Percentiles rank a stretch among this genome's conserved stretches.
Conservation (phyloP, 2,113 vertebrate species). For the Tragulus kanchil region DNA sequence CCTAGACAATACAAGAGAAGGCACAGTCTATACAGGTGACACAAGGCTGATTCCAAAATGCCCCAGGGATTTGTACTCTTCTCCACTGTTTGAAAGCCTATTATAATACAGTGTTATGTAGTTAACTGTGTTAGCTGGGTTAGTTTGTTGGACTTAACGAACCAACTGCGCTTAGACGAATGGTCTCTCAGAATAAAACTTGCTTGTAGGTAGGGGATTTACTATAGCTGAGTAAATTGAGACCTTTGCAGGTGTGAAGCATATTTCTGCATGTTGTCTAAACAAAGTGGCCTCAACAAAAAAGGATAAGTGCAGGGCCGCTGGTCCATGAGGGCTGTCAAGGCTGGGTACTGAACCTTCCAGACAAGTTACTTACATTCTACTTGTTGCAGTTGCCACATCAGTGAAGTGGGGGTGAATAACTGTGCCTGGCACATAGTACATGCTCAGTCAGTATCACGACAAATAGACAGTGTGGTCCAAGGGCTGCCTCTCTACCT, state of each 20-base stretch:
- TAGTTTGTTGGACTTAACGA: not conserved
- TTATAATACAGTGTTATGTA: not conserved
- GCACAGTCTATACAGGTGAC: slow-evolving; percentile 62
- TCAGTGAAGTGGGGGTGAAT: not conserved
- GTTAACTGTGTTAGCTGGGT: not conserved
- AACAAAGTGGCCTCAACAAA: not conserved
- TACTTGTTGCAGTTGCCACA: not conserved
- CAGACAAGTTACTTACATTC: not conserved
- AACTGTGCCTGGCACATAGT: not conserved
- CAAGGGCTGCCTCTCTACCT: not conserved
- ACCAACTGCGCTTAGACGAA: not conserved
- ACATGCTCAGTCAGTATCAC: not conserved
- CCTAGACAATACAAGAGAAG: slow-evolving; percentile 62
- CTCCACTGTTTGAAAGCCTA: not conserved
- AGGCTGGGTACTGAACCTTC: not conserved
- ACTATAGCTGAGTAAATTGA: not conserved
- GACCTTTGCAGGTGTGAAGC: not conserved
- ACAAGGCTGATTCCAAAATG: no score
- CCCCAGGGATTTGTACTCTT: no score
- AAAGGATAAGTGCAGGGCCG: not conserved
- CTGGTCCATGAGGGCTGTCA: not conserved
- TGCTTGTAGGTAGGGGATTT: not conserved
- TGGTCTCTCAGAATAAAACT: not conserved
- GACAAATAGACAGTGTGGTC: not conserved
- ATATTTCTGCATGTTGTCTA: not conserved